Conservation (phyloP, 2,797 vertebrate genomes). For the Falco concolor region DNA sequence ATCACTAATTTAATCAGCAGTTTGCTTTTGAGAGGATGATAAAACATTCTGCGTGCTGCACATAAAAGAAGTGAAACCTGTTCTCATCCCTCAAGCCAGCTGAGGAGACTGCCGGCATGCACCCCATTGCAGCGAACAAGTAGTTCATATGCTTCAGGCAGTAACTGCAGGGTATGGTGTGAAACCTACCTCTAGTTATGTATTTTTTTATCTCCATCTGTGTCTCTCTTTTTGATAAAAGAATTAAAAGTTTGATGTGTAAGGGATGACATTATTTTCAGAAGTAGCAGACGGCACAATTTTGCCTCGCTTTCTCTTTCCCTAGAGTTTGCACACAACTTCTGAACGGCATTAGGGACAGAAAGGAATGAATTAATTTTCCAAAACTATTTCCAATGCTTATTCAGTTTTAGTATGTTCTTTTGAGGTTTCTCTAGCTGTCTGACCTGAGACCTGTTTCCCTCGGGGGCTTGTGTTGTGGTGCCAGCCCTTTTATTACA, state of each 20-base stretch:
- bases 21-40: not conserved
- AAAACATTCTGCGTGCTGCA: not conserved
- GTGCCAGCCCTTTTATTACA: constrained; percentile 22
- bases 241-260: not conserved
- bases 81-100: not conserved
- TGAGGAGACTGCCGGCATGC: not conserved
- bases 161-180: not conserved
- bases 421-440: constrained; percentile 15
- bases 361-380: not conserved
- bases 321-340: not conserved
- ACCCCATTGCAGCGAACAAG: not conserved
- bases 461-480: not conserved
- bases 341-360: not conserved
- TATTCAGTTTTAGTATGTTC: not conserved
- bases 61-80: not conserved
- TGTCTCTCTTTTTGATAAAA: not conserved
- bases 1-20: not conserved
- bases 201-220: not conserved
- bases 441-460: constrained; percentile 2
- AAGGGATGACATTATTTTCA: not conserved
- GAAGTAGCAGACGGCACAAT: not conserved
- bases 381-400: not conserved
- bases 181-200: not conserved
- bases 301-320: not conserved
- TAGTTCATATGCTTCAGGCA: not conserved